Base-by-base conservation (phyloP, 1,140 invertebrate species). In the Mactra quadrangularis region DNA sequence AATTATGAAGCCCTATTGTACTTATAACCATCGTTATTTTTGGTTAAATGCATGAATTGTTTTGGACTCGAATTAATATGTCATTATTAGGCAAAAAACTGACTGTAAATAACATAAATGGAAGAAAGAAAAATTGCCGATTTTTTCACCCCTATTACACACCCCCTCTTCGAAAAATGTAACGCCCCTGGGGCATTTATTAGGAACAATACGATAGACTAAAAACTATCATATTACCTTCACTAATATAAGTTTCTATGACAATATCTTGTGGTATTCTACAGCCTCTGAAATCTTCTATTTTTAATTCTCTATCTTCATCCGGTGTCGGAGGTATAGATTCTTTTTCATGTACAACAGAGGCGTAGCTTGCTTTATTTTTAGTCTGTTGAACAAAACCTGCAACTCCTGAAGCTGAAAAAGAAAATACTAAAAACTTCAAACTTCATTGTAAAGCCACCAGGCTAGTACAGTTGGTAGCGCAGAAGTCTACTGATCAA, bases 211-310 rank as follows among this genome's bases (percentile, higher is more conserved):
- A n/a, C n/a, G n/a, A n/a, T n/a, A n/a, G n/a, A n/a, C n/a, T n/a
- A n/a, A n/a, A n/a, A n/a, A n/a, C n/a, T n/a, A n/a, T 47, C 19
- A 47, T 19, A 47, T 19, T 47, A 76, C 72, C 72, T 76, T 60
- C 17, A 76, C 55, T 38, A 25, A 45, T 59, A 29, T 76, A 76
- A 27, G 72, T 60, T 55, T 76, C 72, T 60, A 76, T 76, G 38
- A 29, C 33, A 33, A 76, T 60, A 6, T 76, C 72, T 19, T n/a
- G 41, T 41, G 50, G 55, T 47, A 27, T 50, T 22, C 72, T 55
- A 50, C 55, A 60, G 15, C 72, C 72, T 25, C 72, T 31, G 17
- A 45, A 76, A 47, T 76, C 72, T n/a, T 17, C 55, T 3, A 76
- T 1, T 17, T 33, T 15, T 25, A 72, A 9, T 15, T 55, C 50